Conservation (phyloP, 2,113 vertebrate genomes). For the Grammomys surdaster region DNA sequence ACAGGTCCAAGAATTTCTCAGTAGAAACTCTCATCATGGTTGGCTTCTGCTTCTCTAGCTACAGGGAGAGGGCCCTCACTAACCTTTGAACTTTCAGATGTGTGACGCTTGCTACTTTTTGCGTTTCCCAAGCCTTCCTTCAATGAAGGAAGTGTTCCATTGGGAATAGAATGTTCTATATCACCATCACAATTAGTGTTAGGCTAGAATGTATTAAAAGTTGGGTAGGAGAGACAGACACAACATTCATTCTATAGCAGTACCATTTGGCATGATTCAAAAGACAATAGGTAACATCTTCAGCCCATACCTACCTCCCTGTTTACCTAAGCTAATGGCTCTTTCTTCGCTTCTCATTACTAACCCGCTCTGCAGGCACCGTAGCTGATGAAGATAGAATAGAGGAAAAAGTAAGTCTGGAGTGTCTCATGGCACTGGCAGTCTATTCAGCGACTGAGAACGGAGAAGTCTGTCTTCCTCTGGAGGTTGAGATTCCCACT, state of each 20-base stretch:
- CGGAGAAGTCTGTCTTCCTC: neutral
- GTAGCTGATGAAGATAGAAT: neutral
- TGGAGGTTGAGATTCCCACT: conserved; percentile 11
- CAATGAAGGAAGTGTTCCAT: neutral
- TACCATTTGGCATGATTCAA: neutral
- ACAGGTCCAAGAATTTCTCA: neutral
- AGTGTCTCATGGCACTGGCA: neutral
- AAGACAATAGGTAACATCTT: neutral
- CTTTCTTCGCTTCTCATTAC: neutral
- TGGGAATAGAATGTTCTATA: neutral
- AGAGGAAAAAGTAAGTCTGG: neutral
- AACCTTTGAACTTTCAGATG: neutral
- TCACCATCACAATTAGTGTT: neutral
- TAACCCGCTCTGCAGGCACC: neutral
- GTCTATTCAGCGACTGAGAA: neutral
- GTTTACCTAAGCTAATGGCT: neutral
- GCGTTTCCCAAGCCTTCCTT: neutral
- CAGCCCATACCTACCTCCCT: neutral
- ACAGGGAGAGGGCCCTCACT: neutral
- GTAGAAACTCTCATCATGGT: neutral
- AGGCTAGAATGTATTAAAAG: neutral
- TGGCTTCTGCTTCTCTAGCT: neutral
- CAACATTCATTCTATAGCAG: too few relatives aligned
- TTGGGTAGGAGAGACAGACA: too few relatives aligned
- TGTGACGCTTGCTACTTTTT: neutral